phyloP scores from a whole-genome alignment of 2,797 vertebrate genomes.

The Monodelphis domestica region DNA sequence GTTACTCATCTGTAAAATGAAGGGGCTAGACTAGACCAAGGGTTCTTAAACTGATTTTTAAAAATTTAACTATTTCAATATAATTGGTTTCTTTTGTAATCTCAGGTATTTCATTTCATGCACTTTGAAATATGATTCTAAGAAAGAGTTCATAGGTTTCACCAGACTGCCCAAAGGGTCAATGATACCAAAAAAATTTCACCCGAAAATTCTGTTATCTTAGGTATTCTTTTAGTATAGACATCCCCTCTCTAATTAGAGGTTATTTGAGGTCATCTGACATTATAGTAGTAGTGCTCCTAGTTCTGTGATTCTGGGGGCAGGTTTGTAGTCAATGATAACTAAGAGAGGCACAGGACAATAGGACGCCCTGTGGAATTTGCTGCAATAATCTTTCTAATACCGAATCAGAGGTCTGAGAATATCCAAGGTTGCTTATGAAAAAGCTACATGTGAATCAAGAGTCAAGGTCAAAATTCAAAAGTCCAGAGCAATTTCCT shows the following conservation, averaged over 20 bases:
- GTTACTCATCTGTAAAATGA: too few species aligned
- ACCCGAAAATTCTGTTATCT: too few species aligned
- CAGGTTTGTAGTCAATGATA: background rate
- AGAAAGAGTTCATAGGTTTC: too few species aligned
- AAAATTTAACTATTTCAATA: too few species aligned
- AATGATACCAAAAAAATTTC: too few species aligned
- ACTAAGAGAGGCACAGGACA: constrained; percentile 7
- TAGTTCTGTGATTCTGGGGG: background rate
- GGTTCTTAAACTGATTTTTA: too few species aligned
- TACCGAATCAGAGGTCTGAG: background rate
- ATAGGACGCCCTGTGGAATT: background rate
- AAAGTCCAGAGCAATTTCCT: background rate
- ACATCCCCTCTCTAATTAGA: constrained; percentile 28
- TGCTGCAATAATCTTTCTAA: constrained; percentile 1
- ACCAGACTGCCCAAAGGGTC: too few species aligned
- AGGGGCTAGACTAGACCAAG: too few species aligned
- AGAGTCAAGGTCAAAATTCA: background rate
- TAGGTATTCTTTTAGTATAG: background rate
- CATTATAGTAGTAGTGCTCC: background rate
- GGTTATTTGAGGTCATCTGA: background rate
- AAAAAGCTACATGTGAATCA: background rate
- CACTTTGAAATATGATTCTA: too few species aligned
- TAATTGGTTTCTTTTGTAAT: too few species aligned
- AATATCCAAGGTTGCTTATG: background rate
- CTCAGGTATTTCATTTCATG: too few species aligned